These are phyloP conservation scores for Apostichopus japonicus DNA, from an alignment of 35 echinoderm and acorn worm genomes.

Conservation along the genomic window DNA sequence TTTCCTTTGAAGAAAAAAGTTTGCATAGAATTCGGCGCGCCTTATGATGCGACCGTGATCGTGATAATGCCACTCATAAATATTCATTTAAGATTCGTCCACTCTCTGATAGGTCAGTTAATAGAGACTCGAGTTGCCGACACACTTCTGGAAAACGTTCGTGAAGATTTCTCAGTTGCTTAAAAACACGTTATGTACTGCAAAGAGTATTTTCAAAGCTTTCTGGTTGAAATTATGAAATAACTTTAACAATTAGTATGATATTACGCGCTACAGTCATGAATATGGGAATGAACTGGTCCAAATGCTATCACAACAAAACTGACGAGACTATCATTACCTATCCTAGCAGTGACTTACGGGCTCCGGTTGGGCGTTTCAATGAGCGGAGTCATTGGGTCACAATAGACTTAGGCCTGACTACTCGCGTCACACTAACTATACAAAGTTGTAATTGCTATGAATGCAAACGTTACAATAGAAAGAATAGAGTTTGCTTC, in stretches of 20 bases:
- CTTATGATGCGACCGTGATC: constrained; percentile 52
- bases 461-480: constrained; percentile 37
- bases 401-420: constrained; percentile 35
- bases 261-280: background rate
- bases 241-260: no score
- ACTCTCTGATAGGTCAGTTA: constrained; percentile 5
- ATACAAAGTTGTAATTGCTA: constrained; percentile 54
- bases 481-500: constrained; percentile 25
- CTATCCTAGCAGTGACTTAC: constrained; percentile 1
- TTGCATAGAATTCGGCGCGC: constrained; percentile 52
- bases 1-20: constrained; percentile 53
- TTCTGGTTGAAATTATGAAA: no score
- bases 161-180: no score
- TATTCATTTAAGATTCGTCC: constrained; percentile 46
- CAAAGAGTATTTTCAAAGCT: no score
- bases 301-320: constrained; percentile 16
- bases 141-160: background rate
- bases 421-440: constrained; percentile 42
- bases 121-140: background rate
- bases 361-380: constrained; percentile 1
- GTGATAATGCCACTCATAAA: constrained; percentile 45
- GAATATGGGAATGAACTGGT: background rate
- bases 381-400: background rate
- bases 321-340: constrained; percentile 52
- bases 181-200: no score